Conservation (phyloP, 2,888 invertebrate species). For the Pegoplata infirma region DNA sequence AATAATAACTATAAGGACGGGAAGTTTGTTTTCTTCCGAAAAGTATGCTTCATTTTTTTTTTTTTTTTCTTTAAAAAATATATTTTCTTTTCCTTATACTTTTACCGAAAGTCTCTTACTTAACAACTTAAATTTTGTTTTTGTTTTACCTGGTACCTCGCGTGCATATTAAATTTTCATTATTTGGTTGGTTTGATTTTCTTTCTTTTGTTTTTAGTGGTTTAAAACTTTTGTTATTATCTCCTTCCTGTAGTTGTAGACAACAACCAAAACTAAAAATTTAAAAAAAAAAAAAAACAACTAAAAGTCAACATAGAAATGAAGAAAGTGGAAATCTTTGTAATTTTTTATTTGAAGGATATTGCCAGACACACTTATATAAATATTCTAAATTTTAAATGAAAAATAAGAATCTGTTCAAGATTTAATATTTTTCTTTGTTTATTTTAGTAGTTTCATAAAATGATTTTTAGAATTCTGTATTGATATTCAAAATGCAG, state of each 20-base stretch:
- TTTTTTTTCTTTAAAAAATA: too few relatives aligned
- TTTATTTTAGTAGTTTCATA: too few relatives aligned
- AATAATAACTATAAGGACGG: conserved; percentile 35
- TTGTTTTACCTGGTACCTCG: conserved; percentile 1
- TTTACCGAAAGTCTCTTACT: neutral
- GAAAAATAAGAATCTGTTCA: too few relatives aligned
- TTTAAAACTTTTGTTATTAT: conserved; percentile 31
- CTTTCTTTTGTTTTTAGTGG: conserved; percentile 6
- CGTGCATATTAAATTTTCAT: conserved; percentile 23
- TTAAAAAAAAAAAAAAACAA: conserved; percentile 2
- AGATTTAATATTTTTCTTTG: too few relatives aligned
- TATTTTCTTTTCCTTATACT: neutral
- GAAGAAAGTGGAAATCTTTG: neutral
- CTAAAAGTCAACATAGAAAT: neutral
- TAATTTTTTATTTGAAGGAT: neutral
- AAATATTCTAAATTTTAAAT: too few relatives aligned
- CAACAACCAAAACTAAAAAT: neutral
- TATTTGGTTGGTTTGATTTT: neutral
- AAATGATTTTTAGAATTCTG: too few relatives aligned
- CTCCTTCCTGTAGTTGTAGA: conserved; percentile 23
- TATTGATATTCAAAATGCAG: too few relatives aligned
- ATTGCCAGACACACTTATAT: neutral
- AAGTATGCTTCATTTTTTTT: conserved; percentile 4
- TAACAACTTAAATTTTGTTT: neutral
- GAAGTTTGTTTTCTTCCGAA: conserved; percentile 20